Evolutionary conservation across 2,888 invertebrate genomes (phyloP).

Genomic region (Heliothis peltigera): DNA sequence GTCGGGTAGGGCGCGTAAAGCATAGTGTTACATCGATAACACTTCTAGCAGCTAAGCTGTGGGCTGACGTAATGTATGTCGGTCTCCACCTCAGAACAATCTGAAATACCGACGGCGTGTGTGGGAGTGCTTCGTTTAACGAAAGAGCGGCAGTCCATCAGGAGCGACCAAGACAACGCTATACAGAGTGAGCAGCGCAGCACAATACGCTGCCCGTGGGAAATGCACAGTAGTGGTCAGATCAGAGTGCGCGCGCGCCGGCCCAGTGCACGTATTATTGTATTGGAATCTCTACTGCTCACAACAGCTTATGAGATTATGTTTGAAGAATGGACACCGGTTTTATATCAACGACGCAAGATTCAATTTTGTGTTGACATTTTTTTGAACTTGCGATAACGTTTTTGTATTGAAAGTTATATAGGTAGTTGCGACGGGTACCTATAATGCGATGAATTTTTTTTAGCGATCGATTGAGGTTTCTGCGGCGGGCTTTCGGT

Average conservation of each 20-base stretch:
- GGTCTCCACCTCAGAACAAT: conserved; percentile 85
- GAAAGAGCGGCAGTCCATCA: conserved; percentile 89
- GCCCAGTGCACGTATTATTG: conserved; percentile 90
- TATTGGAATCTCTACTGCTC: conserved; percentile 81
- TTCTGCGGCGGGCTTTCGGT: conserved; percentile 83
- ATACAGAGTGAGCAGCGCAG: conserved; percentile 75
- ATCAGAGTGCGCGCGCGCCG: conserved; percentile 89
- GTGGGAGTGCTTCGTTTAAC: conserved; percentile 90
- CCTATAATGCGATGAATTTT: conserved; percentile 87
- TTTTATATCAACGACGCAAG: conserved; percentile 64
- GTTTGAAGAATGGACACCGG: conserved; percentile 48
- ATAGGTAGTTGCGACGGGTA: conserved; percentile 81
- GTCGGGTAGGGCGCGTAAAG: conserved; percentile 63
- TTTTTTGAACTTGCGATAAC: conserved; percentile 59
- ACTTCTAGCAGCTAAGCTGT: conserved; percentile 75
- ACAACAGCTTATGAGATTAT: conserved; percentile 77
- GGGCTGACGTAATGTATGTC: conserved; percentile 88
- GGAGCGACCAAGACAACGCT: conserved; percentile 78
- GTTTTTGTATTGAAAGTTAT: conserved; percentile 66
- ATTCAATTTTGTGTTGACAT: conserved; percentile 57
- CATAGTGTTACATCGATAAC: conserved; percentile 76
- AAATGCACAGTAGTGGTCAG: conserved; percentile 91
- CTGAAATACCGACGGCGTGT: conserved; percentile 89
- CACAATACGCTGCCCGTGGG: conserved; percentile 86
- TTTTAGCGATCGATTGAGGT: conserved; percentile 89